phyloP scores from a whole-genome alignment of 2,113 vertebrate genomes.

The Reinhardtius hippoglossoides region DNA sequence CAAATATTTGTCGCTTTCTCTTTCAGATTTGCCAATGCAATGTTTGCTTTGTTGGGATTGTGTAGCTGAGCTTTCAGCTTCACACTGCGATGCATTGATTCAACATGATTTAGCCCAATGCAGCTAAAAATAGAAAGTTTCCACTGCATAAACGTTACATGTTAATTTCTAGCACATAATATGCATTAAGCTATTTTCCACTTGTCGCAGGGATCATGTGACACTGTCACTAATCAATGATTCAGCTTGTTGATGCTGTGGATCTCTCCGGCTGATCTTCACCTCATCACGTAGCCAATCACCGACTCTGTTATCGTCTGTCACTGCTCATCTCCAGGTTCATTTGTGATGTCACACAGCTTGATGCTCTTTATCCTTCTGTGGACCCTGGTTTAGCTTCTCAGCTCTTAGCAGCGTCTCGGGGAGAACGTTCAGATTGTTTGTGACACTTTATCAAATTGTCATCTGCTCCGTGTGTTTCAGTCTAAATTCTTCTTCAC shows the following conservation, averaged over 20 bases:
- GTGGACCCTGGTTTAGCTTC: slow-evolving; percentile 32
- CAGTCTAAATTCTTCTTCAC: slow-evolving; percentile 27
- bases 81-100: neutral
- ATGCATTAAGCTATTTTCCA: neutral
- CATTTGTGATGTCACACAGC: neutral
- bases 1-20: too few species aligned
- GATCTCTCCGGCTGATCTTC: neutral
- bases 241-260: neutral
- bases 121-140: neutral
- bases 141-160: neutral
- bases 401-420: slow-evolving; percentile 52
- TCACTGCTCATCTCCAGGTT: neutral
- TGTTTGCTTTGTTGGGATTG: too few species aligned
- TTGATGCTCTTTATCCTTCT: neutral
- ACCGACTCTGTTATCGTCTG: neutral
- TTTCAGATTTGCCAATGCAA: too few species aligned
- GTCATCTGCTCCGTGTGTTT: neutral
- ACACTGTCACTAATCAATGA: too few species aligned
- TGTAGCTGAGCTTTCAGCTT: too few species aligned
- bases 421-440: slow-evolving; percentile 44
- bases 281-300: slow-evolving; percentile 1
- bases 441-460: neutral
- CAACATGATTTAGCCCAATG: neutral
- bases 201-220: neutral
- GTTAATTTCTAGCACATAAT: neutral